Evolutionary conservation across 92 coral and sea anemone species (phyloP), one percentile per base, ranked within the genome.

Genomic region (Muricea muricata): DNA sequence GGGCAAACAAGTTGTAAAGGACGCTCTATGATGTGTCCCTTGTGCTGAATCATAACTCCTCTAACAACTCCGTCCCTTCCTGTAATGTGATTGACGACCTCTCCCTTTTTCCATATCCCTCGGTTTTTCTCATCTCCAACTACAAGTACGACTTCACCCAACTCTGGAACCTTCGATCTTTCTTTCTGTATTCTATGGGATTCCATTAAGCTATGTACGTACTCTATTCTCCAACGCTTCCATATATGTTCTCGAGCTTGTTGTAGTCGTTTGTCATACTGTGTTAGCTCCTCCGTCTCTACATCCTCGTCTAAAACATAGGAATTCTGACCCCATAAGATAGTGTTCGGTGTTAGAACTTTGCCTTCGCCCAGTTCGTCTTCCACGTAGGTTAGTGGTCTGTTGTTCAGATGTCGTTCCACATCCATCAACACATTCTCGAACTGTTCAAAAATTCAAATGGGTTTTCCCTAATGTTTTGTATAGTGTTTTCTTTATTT

Each of bases 401-500:
- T 3, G 50, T 45, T 45, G 50, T 45, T 45, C 1, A 45, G 14
- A 12, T 45, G 50, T 48, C 66, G 18, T 58, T 90, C 90, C 10
- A 86, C 82, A 34, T 90, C 90, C 71, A 90, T 90, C 30, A 90
- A 81, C 37, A 90, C 82, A 2, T 76, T 68, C 42, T 65, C 84
- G 2, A 87, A 20, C 29, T 89, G 92, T 25, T 86, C 71, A 30
- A 76, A n/a, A 86, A 0, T 2, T 50, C 29, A 85, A 73, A 69
- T 66, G 68, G 35, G 87, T 80, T 66, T 86, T 87, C 0, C 82
- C 89, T 78, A 87, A 18, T n/a, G 91, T 91, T 80, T 90, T 87
- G 76, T 87, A 87, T 31, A 91, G 76, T 14, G 89, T 78, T 47
- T 86, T 91, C 88, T 83, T 91, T 60, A 87, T 67, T 24, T 90